Base-by-base conservation (phyloP, 2,888 invertebrate genomes). In the Eulithis testata region DNA sequence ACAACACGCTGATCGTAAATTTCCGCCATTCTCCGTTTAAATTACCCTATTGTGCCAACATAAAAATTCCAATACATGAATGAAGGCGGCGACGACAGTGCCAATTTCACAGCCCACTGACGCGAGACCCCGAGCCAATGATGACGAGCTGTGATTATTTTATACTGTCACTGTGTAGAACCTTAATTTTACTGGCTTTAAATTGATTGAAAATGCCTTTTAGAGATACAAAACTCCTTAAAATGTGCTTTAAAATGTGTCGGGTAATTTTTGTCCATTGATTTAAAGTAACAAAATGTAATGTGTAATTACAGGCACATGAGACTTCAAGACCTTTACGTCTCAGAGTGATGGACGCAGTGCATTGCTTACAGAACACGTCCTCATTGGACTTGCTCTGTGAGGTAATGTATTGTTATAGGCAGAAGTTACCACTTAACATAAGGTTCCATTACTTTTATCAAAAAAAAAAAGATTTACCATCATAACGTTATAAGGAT, bases 101-200 rank as follows among this genome's bases (percentile, higher is more conserved):
- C 73, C 82, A 86, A 86, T 86, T 86, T 86, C 73, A 79, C 86
- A 72, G 79, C 63, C 73, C 85, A 83, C 57, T 80, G 85, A 75
- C 69, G 75, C 83, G 84, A 71, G 78, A 78, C 70, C n/a, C 74
- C 76, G 72, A 76, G 79, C 66, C 76, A 73, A 72, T 75, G 78
- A 80, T 78, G 79, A 78, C 75, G 76, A 69, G 68, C 72, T 68
- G 63, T 77, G 77, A 79, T 82, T 79, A 79, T 71, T 55, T 62
- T 62, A 60, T 60, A 63, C 55, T 43, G 60, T 51, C 60, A 60
- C 44, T 58, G 59, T 54, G 54, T 60, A 11, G 36, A 49, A 54
- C 54, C 55, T 55, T 55, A 27, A 51, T 59, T 66, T 63, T 62
- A 57, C 43, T 36, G 61, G 37, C 14, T n/a, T 27, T 12, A 44